These are phyloP conservation scores for Podarcis cretensis DNA, from an alignment of 2,113 vertebrate species.

Conservation along the genomic window DNA sequence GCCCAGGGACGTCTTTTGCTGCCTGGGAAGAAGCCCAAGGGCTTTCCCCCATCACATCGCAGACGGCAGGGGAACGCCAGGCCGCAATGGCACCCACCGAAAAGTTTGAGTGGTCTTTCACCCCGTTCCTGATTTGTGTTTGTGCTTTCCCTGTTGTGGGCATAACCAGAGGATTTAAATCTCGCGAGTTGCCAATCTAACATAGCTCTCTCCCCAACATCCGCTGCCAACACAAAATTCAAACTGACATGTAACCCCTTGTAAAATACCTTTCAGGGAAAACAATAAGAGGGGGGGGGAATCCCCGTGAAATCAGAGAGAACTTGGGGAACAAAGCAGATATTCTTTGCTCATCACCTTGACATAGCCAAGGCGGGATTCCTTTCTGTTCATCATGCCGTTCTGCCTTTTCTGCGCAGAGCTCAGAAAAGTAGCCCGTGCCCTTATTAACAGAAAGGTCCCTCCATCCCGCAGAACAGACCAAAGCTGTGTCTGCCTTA, in stretches of 20 bases:
- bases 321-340: neutral
- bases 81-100: no score
- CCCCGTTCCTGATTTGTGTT: neutral
- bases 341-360: neutral
- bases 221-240: fast-evolving
- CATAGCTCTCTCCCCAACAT: no score
- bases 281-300: no score
- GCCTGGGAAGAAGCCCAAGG: no score
- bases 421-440: neutral
- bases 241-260: neutral
- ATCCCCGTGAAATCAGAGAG: neutral
- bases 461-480: neutral
- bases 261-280: neutral
- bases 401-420: neutral
- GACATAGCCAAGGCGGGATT: neutral
- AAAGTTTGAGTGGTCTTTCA: no score
- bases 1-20: no score
- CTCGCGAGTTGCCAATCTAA: neutral
- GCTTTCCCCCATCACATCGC: no score
- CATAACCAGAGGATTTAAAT: neutral
- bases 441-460: neutral
- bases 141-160: neutral
- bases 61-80: no score
- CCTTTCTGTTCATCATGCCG: neutral
- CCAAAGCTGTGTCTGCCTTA: neutral